Base-by-base conservation (phyloP, 2,113 vertebrate species). In the Leptobrachium leishanense region DNA sequence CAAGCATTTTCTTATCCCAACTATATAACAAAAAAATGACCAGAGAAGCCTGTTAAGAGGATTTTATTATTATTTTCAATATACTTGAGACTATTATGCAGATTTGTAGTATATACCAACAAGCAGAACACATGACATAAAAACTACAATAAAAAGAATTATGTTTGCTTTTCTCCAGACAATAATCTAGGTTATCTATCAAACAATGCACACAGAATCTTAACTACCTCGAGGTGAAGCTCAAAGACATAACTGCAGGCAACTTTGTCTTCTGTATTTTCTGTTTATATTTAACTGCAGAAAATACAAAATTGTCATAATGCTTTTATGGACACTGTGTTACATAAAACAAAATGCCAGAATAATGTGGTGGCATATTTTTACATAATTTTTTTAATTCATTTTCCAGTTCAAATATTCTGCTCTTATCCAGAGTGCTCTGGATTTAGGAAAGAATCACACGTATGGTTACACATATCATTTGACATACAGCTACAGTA, bases 81-180 rank as follows among this genome's bases (percentile, higher is more conserved):
- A 72, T 72, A 64, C 44, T 62, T 55, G 62, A 79, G 66, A 66
- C 69, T 63, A 73, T 73, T 79, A 57, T 44, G 50, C 46, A 66
- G 55, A 73, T 67, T 59, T 66, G 39, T 41, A 72, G 72, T 72
- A 72, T 72, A 72, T 79, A 65, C 64, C 71, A 79, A 53, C 77
- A 72, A 79, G 63, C 77, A 54, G 59, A 79, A 79, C n/a, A 62
- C 68, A 79, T 72, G 69, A 64, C 68, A 79, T 79, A 72, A 72
- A 79, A 65, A 53, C 43, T 55, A 13, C 55, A 77, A 65, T 72
- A 64, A 42, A 72, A 65, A 64, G 59, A 79, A 44, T 79, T 41
- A 79, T 79, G 77, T 20, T 13, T 65, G 59, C 31, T 43, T 53
- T 54, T 72, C 57, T 20, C 12, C 12, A 39, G 8, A n/a, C 68